Base-by-base conservation (phyloP, 2,888 invertebrate genomes). In the Lepidocyrtoides sp. region DNA sequence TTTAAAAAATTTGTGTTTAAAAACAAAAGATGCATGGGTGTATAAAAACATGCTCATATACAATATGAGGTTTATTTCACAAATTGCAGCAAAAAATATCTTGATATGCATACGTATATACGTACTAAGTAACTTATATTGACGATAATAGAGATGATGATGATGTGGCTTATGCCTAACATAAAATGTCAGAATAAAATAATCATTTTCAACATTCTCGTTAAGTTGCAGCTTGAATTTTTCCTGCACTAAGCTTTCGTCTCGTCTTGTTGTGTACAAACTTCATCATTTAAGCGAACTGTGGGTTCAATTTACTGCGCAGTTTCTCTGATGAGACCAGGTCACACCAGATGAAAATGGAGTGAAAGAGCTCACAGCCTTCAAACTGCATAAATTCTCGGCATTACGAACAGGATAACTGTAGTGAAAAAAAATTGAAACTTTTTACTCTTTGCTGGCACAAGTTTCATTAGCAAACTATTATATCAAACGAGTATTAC, bases 311-410 rank as follows among this genome's bases (percentile, higher is more conserved):
- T 51, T 23, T 84, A 84, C 84, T 84, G 72, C 84, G 84, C 84
- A 84, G 69, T 84, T 84, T 84, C 84, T 69, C 72, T 36, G 51
- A 84, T 84, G 69, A 51, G 84, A 84, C 23, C 84, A 84, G 84
- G 84, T 84, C 84, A 84, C 17, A 29, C 23, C 84, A 82, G 82
- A 82, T 63, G 63, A 63, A 82, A 66, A 82, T 63, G 63, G 29
- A 29, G 75, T 26, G 66, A 82, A 48, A 66, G 14, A 85, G 26
- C 23, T 44, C 41, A 66, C 66, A 85, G 85, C 85, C 85, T 85
- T 85, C 75, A 85, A 75, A 57, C 57, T 8, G 8, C 51, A 57
- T 20, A 20, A n/a, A 44, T 72, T 4, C 66, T 23, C n/a, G 36
- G 36, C 8, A 54, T 29, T 44, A 48, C 0, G 44, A 79, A 79